These are phyloP conservation scores for Lynx canadensis DNA, from an alignment of 2,113 vertebrate genomes.

Conservation along the genomic window DNA sequence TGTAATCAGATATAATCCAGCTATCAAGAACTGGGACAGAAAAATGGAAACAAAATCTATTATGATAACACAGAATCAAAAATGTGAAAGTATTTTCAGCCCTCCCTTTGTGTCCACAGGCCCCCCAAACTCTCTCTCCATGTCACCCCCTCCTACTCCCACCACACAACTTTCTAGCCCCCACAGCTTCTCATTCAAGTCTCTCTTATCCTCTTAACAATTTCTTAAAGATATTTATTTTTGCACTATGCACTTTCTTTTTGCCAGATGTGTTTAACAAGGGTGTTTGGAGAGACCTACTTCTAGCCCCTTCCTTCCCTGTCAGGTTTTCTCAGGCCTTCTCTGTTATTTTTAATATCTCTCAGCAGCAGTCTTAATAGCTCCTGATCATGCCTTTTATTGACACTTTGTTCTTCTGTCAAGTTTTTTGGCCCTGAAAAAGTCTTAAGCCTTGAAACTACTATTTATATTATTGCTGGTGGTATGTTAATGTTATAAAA, in stretches of 20 bases:
- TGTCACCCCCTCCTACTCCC: not conserved
- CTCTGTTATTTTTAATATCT: constrained; percentile 90
- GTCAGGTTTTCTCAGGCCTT: constrained; percentile 89
- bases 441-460: constrained; percentile 94
- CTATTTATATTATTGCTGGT: constrained; percentile 99
- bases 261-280: constrained; percentile 87
- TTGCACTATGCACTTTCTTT: constrained; percentile 88
- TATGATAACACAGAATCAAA: constrained; percentile 58
- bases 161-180: not conserved
- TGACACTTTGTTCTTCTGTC: constrained; percentile 90
- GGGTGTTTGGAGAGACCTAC: constrained; percentile 84
- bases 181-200: not conserved
- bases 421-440: constrained; percentile 95
- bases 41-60: not conserved
- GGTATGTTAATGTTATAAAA: constrained; percentile 97
- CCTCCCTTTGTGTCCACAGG: constrained; percentile 56
- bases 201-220: constrained; percentile 19
- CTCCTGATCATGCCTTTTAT: constrained; percentile 89
- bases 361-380: constrained; percentile 88
- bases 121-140: not conserved
- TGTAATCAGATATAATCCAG: not conserved
- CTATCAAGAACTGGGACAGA: not conserved
- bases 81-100: constrained; percentile 67
- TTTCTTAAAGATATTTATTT: constrained; percentile 87
- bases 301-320: constrained; percentile 59